A percentile compares a stretch with the other conserved stretches of the same genome.
phyloP scores from a whole-genome alignment of 2,113 vertebrate species.

The Motacilla alba region DNA sequence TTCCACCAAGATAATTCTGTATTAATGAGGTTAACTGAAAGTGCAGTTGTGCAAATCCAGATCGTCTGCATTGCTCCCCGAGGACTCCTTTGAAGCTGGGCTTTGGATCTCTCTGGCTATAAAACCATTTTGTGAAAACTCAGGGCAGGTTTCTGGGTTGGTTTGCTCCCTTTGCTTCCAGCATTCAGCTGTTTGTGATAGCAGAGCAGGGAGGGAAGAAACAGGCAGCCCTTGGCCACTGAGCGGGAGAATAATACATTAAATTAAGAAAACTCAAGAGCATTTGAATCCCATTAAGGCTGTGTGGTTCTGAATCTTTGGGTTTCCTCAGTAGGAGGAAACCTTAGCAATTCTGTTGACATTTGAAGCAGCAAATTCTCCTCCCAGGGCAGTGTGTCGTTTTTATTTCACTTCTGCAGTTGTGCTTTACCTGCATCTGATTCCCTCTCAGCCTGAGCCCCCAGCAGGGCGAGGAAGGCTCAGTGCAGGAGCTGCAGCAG shows the following conservation, averaged over 20 bases:
- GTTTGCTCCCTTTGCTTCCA: background rate
- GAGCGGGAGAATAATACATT: background rate
- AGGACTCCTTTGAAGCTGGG: background rate
- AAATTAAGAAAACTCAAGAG: background rate
- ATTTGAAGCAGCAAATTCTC: background rate
- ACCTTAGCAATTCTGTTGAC: background rate
- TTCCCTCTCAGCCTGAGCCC: background rate
- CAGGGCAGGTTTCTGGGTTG: background rate
- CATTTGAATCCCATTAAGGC: background rate
- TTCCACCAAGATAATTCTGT: background rate
- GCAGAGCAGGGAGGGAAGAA: background rate
- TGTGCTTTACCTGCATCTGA: background rate
- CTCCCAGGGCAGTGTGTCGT: background rate
- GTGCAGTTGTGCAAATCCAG: background rate
- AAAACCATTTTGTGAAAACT: background rate
- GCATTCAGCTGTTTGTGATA: background rate
- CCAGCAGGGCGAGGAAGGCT: background rate
- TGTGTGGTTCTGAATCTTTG: background rate
- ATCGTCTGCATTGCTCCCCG: background rate
- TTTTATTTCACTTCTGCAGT: background rate
- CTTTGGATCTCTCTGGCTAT: background rate
- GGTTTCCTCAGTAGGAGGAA: background rate
- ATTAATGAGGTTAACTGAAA: conserved; percentile 33
- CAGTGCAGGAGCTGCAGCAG: background rate
- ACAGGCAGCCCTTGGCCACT: background rate